These are phyloP conservation scores for Leptinotarsa rubiginosa DNA, from an alignment of 2,888 invertebrate genomes.

Conservation along the genomic window DNA sequence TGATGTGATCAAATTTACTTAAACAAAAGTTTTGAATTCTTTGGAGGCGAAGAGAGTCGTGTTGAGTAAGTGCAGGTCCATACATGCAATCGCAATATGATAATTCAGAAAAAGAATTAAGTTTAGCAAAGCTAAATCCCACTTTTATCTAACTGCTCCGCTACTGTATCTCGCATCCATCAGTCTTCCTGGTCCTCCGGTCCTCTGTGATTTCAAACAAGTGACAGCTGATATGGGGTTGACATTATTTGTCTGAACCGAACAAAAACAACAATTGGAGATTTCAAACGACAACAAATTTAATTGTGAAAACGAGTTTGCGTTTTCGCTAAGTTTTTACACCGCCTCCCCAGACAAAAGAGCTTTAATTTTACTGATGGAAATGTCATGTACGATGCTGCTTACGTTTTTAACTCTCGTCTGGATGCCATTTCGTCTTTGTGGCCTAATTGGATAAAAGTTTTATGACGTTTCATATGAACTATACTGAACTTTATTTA, in stretches of 20 bases:
- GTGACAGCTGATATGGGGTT: slow-evolving; percentile 49
- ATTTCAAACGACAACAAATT: slow-evolving; percentile 48
- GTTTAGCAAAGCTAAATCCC: background rate
- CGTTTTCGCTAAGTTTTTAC: slow-evolving; percentile 47
- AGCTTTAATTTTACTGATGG: slow-evolving; percentile 49
- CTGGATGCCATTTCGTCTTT: slow-evolving; percentile 36
- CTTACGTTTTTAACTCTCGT: slow-evolving; percentile 45
- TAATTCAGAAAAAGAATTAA: no score
- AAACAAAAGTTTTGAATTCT: no score
- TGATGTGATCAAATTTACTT: no score
- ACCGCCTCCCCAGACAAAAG: slow-evolving; percentile 44
- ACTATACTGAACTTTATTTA: slow-evolving; percentile 13
- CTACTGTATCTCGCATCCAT: slow-evolving; percentile 11
- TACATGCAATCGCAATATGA: no score
- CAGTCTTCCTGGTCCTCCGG: slow-evolving; percentile 11
- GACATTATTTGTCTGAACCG: slow-evolving; percentile 48
- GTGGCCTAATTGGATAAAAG: slow-evolving; percentile 43
- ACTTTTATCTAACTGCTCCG: background rate
- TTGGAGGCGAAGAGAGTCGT: no score
- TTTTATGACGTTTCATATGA: slow-evolving; percentile 41
- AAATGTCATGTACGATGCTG: slow-evolving; percentile 47
- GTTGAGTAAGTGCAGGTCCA: no score
- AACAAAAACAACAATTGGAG: slow-evolving; percentile 50
- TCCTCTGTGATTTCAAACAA: slow-evolving; percentile 39
- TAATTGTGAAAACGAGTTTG: slow-evolving; percentile 50